phyloP scores from a whole-genome alignment of 2,797 vertebrate species.

The Scyliorhinus canicula region DNA sequence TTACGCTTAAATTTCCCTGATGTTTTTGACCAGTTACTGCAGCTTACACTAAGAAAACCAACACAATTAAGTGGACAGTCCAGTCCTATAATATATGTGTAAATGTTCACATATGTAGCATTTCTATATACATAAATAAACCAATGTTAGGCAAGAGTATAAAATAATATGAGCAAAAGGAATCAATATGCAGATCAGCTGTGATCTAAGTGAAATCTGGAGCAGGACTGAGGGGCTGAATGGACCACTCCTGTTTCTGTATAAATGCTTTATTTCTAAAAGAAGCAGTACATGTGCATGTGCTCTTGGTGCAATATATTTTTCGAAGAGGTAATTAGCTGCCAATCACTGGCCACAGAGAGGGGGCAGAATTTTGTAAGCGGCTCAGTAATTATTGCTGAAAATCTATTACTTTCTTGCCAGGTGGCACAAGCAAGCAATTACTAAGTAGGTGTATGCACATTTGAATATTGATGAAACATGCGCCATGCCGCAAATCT shows the following conservation, averaged over 20 bases:
- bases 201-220: background rate
- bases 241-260: background rate
- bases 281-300: background rate
- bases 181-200: background rate
- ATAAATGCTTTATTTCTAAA: background rate
- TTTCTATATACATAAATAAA: too few relatives aligned
- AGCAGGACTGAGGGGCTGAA: background rate
- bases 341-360: background rate
- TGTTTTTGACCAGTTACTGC: background rate
- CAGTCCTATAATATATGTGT: too few relatives aligned
- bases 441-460: background rate
- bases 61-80: too few relatives aligned
- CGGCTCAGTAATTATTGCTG: background rate
- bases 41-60: too few relatives aligned
- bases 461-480: background rate
- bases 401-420: background rate
- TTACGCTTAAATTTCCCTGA: background rate
- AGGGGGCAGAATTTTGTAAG: background rate
- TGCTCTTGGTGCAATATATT: background rate
- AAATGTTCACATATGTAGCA: too few relatives aligned
- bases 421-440: background rate
- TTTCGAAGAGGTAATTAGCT: background rate
- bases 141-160: too few relatives aligned
- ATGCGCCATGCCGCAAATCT: background rate
- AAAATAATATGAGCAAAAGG: background rate